Base-by-base conservation (phyloP, 2,113 vertebrate species). In the Semnornis frantzii region DNA sequence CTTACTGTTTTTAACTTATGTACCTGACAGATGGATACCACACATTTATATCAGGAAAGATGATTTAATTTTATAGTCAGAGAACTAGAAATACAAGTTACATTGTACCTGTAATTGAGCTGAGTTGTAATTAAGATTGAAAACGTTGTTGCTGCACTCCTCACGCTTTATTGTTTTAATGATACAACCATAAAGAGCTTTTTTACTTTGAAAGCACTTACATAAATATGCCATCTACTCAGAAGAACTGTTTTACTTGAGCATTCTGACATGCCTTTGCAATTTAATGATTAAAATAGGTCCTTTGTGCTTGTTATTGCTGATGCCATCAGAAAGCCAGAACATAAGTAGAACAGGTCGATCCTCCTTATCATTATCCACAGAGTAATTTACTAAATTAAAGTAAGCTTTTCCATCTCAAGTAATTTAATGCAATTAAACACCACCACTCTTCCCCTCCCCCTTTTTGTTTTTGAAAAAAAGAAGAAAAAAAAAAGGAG, bases 231-330 rank as follows among this genome's bases (percentile, higher is more conserved):
- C 42, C 78, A 82, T 72, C 71, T 85, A 77, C 79, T 89, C 79
- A 71, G 78, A 87, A 87, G 89, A 87, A 82, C 52, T 46, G 59
- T 69, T 93, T 87, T 76, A 48, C 59, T 72, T 76, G 59, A 92
- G 33, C 63, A 83, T 87, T 85, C 71, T 93, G 87, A 89, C 84
- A 82, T 77, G 90, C 21, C 59, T 91, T 63, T 92, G 71, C 82
- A 82, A 93, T 95, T 94, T 79, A 84, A 87, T 85, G 74, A 94
- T 92, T 96, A 92, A 95, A 92, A 91, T 66, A 82, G 31, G 84
- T 63, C 76, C 80, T 78, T 65, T 81, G 60, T 83, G 84, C 64
- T 74, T 96, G 94, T 93, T 93, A 93, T 77, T 94, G 84, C 95
- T 92, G 94, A 94, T 84, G 85, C 60, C 64, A 93, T 89, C 92